Evolutionary conservation across 2,888 invertebrate genomes (phyloP).

Genomic region (Nematopogon swammerdamellus): DNA sequence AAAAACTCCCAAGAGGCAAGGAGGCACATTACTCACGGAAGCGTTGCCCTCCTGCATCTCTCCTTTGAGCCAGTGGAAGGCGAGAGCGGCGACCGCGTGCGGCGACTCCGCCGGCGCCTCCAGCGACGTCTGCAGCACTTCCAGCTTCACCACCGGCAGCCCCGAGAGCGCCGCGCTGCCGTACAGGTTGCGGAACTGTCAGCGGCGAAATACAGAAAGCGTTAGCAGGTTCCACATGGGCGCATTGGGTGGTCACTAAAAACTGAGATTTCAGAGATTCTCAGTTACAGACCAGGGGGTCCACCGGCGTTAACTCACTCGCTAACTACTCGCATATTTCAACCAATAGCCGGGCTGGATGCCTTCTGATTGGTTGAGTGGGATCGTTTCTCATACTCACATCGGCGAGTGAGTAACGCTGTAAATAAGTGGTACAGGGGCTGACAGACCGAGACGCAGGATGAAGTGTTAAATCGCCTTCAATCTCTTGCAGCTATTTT

Average conservation of each 20-base stretch:
- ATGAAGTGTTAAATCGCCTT: no score
- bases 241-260: slow-evolving; percentile 1
- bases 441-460: no score
- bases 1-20: no score
- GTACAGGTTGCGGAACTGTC: slow-evolving; percentile 64
- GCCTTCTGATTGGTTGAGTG: no score
- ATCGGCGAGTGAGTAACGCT: no score
- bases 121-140: slow-evolving; percentile 68
- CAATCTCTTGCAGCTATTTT: no score
- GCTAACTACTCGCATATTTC: no score
- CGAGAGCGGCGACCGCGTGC: slow-evolving; percentile 59
- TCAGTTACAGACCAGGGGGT: no score
- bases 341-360: no score
- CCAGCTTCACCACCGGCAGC: slow-evolving; percentile 67
- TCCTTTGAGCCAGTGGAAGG: slow-evolving; percentile 58
- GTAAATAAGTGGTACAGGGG: no score
- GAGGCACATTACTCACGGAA: slow-evolving; percentile 18
- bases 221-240: background rate
- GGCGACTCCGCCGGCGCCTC: slow-evolving; percentile 60
- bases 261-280: background rate
- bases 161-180: slow-evolving; percentile 60
- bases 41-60: slow-evolving; percentile 20
- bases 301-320: no score
- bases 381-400: no score
- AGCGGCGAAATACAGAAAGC: slow-evolving; percentile 9